Percentiles rank a stretch among this genome's conserved stretches.
These are phyloP conservation scores for Gymnocypris eckloni DNA, from an alignment of 2,797 vertebrate genomes.

Conservation along the genomic window DNA sequence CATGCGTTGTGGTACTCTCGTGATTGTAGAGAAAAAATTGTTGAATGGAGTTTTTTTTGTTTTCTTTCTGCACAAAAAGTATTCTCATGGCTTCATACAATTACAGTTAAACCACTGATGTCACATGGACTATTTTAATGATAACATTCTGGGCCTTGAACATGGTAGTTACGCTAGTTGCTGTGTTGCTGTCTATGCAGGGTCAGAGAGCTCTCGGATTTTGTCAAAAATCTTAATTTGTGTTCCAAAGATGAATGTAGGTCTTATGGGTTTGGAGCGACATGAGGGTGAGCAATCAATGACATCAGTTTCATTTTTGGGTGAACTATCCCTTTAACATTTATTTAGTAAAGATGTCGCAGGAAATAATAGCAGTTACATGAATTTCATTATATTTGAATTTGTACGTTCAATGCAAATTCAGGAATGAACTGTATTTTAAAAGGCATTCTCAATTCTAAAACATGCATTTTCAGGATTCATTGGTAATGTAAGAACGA, in stretches of 20 bases:
- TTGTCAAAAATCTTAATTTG: background rate
- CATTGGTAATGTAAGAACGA: background rate
- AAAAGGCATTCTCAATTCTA: background rate
- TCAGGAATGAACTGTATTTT: background rate
- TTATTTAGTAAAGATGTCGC: background rate
- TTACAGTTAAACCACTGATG: too few species aligned
- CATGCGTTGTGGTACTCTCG: too few species aligned
- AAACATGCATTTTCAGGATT: background rate
- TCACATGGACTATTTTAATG: too few species aligned
- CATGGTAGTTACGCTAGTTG: background rate
- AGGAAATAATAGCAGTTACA: background rate
- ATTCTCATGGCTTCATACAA: too few species aligned
- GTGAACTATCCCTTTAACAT: background rate
- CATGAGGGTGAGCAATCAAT: background rate
- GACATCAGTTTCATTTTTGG: background rate
- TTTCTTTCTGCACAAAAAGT: too few species aligned
- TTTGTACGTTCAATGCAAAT: background rate
- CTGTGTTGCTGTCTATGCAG: background rate
- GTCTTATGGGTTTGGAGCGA: background rate
- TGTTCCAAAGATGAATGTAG: background rate
- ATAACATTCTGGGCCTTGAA: too few species aligned
- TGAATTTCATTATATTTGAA: background rate
- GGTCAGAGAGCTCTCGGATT: background rate
- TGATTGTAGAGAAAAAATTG: too few species aligned
- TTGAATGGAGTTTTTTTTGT: too few species aligned